Evolutionary conservation across 2,113 vertebrate species (phyloP), one percentile per base, ranked within the genome.

Genomic region (Syngnathus scovelli): DNA sequence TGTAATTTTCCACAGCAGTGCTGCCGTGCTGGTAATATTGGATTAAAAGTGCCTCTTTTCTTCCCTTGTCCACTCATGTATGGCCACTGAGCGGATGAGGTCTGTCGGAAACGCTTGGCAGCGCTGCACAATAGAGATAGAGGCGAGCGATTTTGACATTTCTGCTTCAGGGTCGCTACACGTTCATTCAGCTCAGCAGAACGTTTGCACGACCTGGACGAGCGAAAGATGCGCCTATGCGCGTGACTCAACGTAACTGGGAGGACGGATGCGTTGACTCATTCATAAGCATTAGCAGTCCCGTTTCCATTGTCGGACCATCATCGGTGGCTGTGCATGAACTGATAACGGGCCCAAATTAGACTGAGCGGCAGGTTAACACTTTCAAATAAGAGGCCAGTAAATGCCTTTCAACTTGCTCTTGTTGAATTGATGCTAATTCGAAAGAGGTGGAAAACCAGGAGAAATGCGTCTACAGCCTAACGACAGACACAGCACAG

Each of bases 31-130:
- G 77, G 75, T 78, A 83, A 85, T 90, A 87, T 89, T 85, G 84
- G 86, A 89, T 87, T 90, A 85, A 85, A 86, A 83, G 68, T 36
- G 41, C 43, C 41, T 68, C 75, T 75, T 82, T 90, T 87, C 80
- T 89, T 83, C 70, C 75, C 72, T 81, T 82, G 85, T 90, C 84
- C 85, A 80, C 78, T 84, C 85, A 69, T 88, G 89, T 88, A 80
- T 83, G 76, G 81, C 83, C 71, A 54, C 80, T 83, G 80, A 82
- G 71, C 59, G 61, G 75, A 71, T 69, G 76, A 70, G 70, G 78
- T 70, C 84, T 75, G 69, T 77, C 75, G 46, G 78, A 71, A 81
- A 78, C 12, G 68, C 72, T 76, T 66, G 33, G 5, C 67, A 75
- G 66, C 68, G 18, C 81, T 85, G 76, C 72, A 85, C 78, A 84